phyloP scores from a whole-genome alignment of 2,888 invertebrate genomes.

The Apodemia duryi region DNA sequence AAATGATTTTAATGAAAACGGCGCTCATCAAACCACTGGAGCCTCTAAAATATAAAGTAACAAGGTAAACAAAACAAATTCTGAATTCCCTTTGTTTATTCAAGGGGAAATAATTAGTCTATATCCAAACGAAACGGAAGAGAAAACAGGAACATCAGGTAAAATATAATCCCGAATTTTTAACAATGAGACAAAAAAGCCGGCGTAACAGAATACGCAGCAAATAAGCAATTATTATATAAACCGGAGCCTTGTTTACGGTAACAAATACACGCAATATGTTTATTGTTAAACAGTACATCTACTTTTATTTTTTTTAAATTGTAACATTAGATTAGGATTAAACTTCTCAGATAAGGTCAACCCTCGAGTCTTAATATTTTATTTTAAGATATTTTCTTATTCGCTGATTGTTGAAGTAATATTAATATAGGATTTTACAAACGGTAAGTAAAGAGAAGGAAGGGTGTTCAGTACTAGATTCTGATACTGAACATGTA shows the following conservation, averaged over 20 bases:
- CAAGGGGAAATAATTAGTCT: conserved; percentile 71
- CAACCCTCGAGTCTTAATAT: too few relatives aligned
- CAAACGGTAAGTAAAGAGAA: too few relatives aligned
- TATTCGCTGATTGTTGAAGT: too few relatives aligned
- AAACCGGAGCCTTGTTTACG: conserved; percentile 47
- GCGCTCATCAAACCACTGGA: conserved; percentile 23
- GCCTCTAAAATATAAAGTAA: conserved; percentile 31
- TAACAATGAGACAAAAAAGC: conserved; percentile 49
- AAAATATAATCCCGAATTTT: conserved; percentile 62
- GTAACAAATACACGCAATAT: conserved; percentile 39
- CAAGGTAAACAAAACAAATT: conserved; percentile 34
- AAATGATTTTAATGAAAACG: conserved; percentile 20
- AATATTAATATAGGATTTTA: too few relatives aligned
- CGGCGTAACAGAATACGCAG: conserved; percentile 41
- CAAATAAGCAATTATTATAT: conserved; percentile 74
- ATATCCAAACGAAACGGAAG: conserved; percentile 50
- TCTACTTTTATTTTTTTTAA: not conserved
- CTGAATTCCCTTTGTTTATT: conserved; percentile 58
- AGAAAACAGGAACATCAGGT: conserved; percentile 62
- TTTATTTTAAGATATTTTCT: too few relatives aligned
- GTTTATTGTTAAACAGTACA: not conserved
- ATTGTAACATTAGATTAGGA: not conserved
- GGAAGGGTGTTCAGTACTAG: too few relatives aligned
- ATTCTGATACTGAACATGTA: too few relatives aligned
- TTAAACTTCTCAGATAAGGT: not conserved